phyloP scores from a whole-genome alignment of 2,888 invertebrate species.

The Byasa hedistus region DNA sequence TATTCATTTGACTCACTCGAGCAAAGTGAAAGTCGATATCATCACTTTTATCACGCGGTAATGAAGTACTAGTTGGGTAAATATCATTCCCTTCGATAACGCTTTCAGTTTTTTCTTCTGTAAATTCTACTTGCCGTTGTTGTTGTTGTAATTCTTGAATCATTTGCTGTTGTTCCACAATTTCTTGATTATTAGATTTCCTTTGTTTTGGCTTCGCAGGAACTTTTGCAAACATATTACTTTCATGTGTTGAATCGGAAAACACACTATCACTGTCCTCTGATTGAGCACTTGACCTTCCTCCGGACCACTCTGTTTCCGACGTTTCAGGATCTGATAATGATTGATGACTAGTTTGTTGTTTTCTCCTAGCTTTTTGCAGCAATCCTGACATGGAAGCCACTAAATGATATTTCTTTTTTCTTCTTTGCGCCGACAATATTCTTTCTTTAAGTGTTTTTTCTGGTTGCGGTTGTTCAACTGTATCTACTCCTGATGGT shows the following conservation, averaged over 20 bases:
- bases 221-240: constrained; percentile 83
- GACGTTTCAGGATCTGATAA: constrained; percentile 88
- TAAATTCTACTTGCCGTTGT: constrained; percentile 54
- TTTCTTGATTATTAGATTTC: constrained; percentile 73
- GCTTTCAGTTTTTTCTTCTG: constrained; percentile 56
- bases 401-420: constrained; percentile 89
- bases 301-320: constrained; percentile 84
- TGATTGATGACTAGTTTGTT: constrained; percentile 81
- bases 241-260: constrained; percentile 84
- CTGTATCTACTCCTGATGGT: constrained; percentile 84
- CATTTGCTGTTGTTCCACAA: constrained; percentile 72
- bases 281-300: constrained; percentile 84
- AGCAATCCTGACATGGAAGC: constrained; percentile 91
- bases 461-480: constrained; percentile 73
- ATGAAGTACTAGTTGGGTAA: constrained; percentile 41
- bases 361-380: constrained; percentile 89
- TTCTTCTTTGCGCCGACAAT: constrained; percentile 79
- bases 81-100: constrained; percentile 65
- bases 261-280: constrained; percentile 88
- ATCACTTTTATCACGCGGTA: constrained; percentile 74
- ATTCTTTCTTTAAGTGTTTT: constrained; percentile 71
- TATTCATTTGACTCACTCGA: constrained; percentile 77
- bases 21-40: constrained; percentile 77
- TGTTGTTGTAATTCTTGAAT: constrained; percentile 75
- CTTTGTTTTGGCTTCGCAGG: constrained; percentile 67